Conservation (phyloP, 2,113 vertebrate genomes). For the Nothocercus nigrocapillus region DNA sequence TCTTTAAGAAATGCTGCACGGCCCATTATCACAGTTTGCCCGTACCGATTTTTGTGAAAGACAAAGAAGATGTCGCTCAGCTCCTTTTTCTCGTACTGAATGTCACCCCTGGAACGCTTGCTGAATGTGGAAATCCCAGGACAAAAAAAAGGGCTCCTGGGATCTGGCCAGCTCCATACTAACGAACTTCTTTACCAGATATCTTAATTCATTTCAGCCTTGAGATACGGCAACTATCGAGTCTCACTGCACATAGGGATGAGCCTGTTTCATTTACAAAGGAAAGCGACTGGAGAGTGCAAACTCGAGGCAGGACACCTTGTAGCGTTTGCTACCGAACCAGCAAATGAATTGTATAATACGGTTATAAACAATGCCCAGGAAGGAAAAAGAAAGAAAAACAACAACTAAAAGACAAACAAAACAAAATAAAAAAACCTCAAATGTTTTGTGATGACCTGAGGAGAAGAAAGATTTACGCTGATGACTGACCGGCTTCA, state of each 20-base stretch:
- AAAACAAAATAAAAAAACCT: neutral
- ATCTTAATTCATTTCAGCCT: neutral
- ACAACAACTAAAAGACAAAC: neutral
- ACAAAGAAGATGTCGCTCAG: neutral
- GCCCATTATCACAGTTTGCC: neutral
- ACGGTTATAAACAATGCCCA: neutral
- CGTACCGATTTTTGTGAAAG: neutral
- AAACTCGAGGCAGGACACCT: slow-evolving; percentile 14
- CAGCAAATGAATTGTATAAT: slow-evolving; percentile 41
- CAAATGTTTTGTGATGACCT: slow-evolving; percentile 2
- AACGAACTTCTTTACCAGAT: neutral
- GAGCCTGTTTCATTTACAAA: slow-evolving; percentile 41
- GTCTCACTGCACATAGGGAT: neutral
- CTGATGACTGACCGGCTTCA: neutral
- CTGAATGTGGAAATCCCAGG: neutral
- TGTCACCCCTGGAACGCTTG: neutral
- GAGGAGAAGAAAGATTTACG: slow-evolving; percentile 30
- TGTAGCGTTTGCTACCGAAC: slow-evolving; percentile 34
- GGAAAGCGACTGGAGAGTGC: slow-evolving; percentile 18
- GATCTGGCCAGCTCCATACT: neutral
- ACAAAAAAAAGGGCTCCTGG: neutral
- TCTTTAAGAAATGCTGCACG: neutral
- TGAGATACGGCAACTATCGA: neutral
- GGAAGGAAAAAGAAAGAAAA: neutral
- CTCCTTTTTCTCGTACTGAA: neutral